Evolutionary conservation across 2,888 invertebrate genomes (phyloP), one percentile per base, ranked within the genome.

Genomic region (Sesia apiformis): DNA sequence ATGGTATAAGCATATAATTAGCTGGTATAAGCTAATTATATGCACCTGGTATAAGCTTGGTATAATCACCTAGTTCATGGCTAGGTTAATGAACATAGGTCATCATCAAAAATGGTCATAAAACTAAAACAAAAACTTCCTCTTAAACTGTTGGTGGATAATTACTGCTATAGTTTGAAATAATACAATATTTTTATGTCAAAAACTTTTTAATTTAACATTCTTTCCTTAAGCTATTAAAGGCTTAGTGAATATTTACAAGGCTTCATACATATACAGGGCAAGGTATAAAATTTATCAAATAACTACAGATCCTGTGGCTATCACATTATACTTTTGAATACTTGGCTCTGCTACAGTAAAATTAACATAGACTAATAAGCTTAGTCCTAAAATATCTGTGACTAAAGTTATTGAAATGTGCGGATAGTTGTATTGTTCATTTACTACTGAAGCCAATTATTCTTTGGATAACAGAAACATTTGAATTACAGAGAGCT

Each of bases 171-270:
- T 50, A 38, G 39, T 55, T 23, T 55, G 49, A 69, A 81, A 75
- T 77, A 55, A 83, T 84, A 84, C 75, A 84, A 68, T 71, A 72
- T 70, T 79, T 39, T 50, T 80, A 69, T 83, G 74, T 81, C 74
- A 81, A 84, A 82, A 82, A 70, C 72, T 72, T 85, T 86, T 82
- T 82, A 80, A 64, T 80, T 87, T 69, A 89, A 88, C 87, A 84
- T 88, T 83, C 72, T 81, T 80, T 83, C 69, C 84, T 85, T 88
- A 88, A 55, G 67, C 76, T 85, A 82, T 72, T 85, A 87, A 87
- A 89, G 86, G 88, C 88, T 84, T 84, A 79, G 77, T 84, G 82
- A 80, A 77, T 88, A 89, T 89, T 82, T 89, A 89, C 88, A 89
- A 81, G 87, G 87, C 85, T 84, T 85, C 72, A 84, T 54, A 82